Evolutionary conservation across 1,140 invertebrate species (phyloP).

Genomic region (Cryptotermes secundus): DNA sequence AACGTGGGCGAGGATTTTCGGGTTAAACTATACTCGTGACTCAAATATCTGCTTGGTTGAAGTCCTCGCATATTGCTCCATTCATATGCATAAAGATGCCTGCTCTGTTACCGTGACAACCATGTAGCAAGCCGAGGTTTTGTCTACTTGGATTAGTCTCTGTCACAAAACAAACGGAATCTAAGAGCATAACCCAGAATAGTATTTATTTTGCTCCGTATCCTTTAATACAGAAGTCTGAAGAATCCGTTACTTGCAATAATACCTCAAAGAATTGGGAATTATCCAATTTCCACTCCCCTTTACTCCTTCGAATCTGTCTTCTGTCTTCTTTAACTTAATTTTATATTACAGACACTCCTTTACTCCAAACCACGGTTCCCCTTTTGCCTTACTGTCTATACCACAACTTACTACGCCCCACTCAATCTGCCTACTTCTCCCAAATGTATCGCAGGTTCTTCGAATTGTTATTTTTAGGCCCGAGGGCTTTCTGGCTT

Average conservation of each 20-base stretch:
- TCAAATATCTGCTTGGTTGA: too few relatives aligned
- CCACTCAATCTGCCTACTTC: neutral
- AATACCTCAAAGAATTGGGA: constrained; percentile 6
- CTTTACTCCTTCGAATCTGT: neutral
- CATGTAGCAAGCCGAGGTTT: neutral
- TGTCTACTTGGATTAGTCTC: neutral
- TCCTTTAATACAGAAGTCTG: neutral
- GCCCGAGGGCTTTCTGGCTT: neutral
- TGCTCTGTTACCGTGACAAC: neutral
- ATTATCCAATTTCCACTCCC: neutral
- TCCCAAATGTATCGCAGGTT: neutral
- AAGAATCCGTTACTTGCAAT: neutral
- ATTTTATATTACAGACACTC: neutral
- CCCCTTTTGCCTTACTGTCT: neutral
- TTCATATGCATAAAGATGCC: too few relatives aligned
- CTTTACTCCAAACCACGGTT: neutral
- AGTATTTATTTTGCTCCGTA: neutral
- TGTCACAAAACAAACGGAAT: neutral
- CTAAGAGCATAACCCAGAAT: neutral
- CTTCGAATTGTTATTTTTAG: neutral
- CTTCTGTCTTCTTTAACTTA: neutral
- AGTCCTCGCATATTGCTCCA: too few relatives aligned
- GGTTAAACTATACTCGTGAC: too few relatives aligned
- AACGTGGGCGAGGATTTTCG: too few relatives aligned
- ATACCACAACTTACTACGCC: neutral